phyloP scores from a whole-genome alignment of 2,113 vertebrate genomes.

The Chlorodrepanis virens region DNA sequence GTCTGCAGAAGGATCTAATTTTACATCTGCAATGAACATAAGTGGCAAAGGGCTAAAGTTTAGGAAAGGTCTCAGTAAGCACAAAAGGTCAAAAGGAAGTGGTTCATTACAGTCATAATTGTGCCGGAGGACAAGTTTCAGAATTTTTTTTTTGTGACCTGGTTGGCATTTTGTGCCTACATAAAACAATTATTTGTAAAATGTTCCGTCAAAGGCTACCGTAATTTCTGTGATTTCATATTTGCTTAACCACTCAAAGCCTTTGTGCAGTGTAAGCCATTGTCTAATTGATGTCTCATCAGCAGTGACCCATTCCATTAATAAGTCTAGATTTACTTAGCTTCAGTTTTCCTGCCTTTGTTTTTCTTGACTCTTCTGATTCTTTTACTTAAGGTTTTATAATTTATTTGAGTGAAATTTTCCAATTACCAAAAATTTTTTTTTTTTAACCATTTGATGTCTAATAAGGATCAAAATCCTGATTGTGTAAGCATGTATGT shows the following conservation, averaged over 20 bases:
- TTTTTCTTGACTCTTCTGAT: neutral
- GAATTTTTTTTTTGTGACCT: neutral
- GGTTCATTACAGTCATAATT: neutral
- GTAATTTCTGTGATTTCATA: neutral
- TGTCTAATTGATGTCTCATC: neutral
- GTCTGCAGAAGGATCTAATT: neutral
- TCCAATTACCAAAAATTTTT: neutral
- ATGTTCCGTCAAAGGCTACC: neutral
- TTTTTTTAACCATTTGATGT: neutral
- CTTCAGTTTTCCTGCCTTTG: neutral
- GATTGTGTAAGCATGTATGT: neutral
- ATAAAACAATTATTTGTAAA: neutral
- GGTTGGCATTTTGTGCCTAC: neutral
- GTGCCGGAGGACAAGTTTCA: neutral
- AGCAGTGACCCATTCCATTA: neutral
- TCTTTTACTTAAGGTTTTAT: neutral
- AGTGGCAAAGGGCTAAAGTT: neutral
- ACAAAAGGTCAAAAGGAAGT: neutral
- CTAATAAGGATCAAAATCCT: neutral
- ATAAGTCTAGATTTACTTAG: neutral
- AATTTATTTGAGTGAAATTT: neutral
- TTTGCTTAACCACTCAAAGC: neutral
- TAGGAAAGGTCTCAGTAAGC: neutral
- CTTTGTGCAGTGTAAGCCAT: neutral
- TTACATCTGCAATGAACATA: neutral